These are phyloP conservation scores for Alca torda DNA, from an alignment of 2,797 vertebrate genomes.

Conservation along the genomic window DNA sequence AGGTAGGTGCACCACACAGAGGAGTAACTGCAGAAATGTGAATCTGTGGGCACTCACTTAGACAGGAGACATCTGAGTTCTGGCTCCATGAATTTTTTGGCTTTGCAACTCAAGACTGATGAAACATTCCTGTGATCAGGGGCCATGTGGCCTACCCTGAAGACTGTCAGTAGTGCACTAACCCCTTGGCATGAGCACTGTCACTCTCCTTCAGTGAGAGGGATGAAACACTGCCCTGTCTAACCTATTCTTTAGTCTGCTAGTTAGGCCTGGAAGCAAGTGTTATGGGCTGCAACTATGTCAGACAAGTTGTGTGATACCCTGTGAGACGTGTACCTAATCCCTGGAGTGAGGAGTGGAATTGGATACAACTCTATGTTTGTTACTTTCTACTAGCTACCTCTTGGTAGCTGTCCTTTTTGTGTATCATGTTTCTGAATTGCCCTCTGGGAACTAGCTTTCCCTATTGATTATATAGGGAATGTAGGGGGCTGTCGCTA, in stretches of 20 bases:
- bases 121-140: background rate
- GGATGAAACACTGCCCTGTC: background rate
- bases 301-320: background rate
- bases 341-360: background rate
- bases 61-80: background rate
- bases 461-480: background rate
- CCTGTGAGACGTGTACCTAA: background rate
- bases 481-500: background rate
- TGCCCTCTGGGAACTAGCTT: background rate
- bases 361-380: background rate
- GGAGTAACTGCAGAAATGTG: background rate
- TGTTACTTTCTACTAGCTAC: background rate
- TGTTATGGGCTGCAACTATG: background rate
- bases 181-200: background rate
- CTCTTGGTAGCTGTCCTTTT: background rate
- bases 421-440: background rate
- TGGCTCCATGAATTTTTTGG: background rate
- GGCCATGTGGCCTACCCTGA: background rate
- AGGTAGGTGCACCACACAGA: background rate
- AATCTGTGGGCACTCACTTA: background rate
- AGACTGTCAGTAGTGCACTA: background rate
- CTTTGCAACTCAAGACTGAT: background rate
- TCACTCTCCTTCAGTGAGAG: background rate
- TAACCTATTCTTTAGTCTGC: background rate
- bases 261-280: background rate